Percentiles rank a stretch among this genome's conserved stretches.
Conservation (phyloP, 2,888 invertebrate genomes). For the Sceliomorpha sp. region DNA sequence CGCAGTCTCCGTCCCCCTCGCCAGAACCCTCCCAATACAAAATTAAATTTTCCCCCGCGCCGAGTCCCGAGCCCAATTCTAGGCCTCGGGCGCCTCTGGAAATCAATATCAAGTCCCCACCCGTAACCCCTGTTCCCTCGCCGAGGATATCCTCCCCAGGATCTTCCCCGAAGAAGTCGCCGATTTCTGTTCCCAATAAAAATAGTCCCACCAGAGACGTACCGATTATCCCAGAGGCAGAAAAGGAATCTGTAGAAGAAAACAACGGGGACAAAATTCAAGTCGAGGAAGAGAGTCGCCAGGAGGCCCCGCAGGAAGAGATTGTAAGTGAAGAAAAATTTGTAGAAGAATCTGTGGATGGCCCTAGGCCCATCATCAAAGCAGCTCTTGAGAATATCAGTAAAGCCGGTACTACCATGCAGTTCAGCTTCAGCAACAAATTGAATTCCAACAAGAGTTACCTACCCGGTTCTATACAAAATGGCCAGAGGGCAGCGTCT, state of each 20-base stretch:
- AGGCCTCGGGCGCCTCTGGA: constrained; percentile 63
- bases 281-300: too few relatives aligned
- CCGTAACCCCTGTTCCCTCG: constrained; percentile 67
- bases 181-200: constrained; percentile 51
- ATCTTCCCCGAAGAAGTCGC: constrained; percentile 66
- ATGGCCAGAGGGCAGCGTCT: constrained; percentile 57
- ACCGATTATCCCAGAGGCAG: constrained; percentile 45
- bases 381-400: constrained; percentile 86
- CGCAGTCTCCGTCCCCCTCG: constrained; percentile 70
- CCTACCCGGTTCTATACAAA: constrained; percentile 69
- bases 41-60: constrained; percentile 71
- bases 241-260: constrained; percentile 41
- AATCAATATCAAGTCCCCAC: constrained; percentile 68
- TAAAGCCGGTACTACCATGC: constrained; percentile 85
- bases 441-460: constrained; percentile 70
- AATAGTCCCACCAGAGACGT: constrained; percentile 62
- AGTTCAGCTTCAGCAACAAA: constrained; percentile 83
- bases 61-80: constrained; percentile 72
- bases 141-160: constrained; percentile 69
- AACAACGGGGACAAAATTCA: constrained; percentile 8
- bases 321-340: constrained; percentile 53
- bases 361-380: constrained; percentile 82
- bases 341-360: constrained; percentile 65
- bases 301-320: constrained; percentile 10
- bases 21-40: constrained; percentile 72